Percentiles rank a stretch among this genome's conserved stretches.
Evolutionary conservation across 2,113 vertebrate genomes (phyloP).

Genomic region (Siniperca knerii): DNA sequence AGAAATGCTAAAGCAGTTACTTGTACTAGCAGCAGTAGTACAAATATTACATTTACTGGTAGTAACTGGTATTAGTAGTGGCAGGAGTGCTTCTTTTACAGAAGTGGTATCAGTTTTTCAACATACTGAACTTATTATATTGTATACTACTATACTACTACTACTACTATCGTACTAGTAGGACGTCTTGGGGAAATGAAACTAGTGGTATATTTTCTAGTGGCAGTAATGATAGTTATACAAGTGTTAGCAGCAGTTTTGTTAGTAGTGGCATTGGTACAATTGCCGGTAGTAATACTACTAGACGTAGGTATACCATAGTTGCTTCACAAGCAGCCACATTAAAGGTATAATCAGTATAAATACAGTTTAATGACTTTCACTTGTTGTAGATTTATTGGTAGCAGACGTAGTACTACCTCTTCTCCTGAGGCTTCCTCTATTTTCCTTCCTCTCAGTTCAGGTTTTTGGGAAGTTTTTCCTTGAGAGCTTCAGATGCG

Average conservation of each 20-base stretch:
- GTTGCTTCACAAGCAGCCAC: not conserved
- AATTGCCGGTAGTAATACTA: too few species aligned
- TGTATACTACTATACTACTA: too few species aligned
- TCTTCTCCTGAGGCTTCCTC: not conserved
- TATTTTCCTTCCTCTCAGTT: not conserved
- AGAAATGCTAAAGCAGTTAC: not conserved
- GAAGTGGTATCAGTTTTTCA: too few species aligned
- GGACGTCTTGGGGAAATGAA: too few species aligned
- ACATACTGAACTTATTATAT: too few species aligned
- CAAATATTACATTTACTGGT: too few species aligned
- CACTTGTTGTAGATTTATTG: not conserved
- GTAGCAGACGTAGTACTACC: not conserved
- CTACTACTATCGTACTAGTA: too few species aligned
- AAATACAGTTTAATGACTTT: not conserved
- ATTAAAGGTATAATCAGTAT: not conserved
- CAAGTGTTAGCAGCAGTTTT: too few species aligned
- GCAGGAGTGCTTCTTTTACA: not conserved
- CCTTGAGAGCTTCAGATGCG: not conserved
- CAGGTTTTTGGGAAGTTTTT: not conserved
- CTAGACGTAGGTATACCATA: too few species aligned
- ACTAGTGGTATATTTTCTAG: too few species aligned
- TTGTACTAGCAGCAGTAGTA: not conserved
- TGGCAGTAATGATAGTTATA: too few species aligned
- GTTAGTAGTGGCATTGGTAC: not conserved
- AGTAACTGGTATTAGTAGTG: not conserved